Percentiles rank a stretch among this genome's conserved stretches.
Evolutionary conservation across 2,113 vertebrate genomes (phyloP).

Genomic region (Galeopterus variegatus): DNA sequence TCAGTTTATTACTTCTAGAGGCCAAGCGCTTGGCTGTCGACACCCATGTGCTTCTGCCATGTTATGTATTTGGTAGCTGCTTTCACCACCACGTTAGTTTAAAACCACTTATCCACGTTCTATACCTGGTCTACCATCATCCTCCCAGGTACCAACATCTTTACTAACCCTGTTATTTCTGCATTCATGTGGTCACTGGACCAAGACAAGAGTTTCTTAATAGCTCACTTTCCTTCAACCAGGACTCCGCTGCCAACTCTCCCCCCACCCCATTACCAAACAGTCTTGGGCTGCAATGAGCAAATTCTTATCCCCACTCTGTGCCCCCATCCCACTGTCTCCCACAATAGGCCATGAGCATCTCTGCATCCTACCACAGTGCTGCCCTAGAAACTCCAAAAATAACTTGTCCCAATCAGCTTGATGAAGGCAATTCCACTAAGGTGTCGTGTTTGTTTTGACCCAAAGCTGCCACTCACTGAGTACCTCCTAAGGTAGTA

Average conservation of each 20-base stretch:
- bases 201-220: neutral
- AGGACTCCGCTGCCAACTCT: neutral
- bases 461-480: neutral
- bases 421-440: neutral
- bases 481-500: neutral
- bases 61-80: neutral
- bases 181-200: neutral
- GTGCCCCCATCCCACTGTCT: neutral
- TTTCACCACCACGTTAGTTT: neutral
- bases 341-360: rapidly evolving
- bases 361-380: neutral
- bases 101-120: neutral
- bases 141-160: neutral
- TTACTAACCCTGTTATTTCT: neutral
- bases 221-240: neutral
- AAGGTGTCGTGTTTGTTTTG: neutral
- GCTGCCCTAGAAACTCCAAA: neutral
- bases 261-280: neutral
- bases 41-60: neutral
- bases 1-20: neutral
- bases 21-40: neutral
- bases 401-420: neutral
- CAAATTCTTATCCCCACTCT: neutral
- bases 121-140: neutral
- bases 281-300: neutral